phyloP scores from a whole-genome alignment of 2,888 invertebrate species.

The Aelia acuminata region DNA sequence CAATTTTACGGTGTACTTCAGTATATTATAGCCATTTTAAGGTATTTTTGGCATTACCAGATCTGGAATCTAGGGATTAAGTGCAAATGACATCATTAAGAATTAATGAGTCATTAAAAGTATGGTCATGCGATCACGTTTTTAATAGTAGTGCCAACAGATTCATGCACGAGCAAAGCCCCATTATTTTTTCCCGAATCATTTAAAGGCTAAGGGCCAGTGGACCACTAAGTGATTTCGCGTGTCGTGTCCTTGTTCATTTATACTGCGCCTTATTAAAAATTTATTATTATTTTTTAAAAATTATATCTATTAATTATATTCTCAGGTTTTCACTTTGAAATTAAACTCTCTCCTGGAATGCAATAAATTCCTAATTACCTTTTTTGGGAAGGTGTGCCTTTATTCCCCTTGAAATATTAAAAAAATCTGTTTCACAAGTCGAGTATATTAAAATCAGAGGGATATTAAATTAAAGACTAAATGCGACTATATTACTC shows the following conservation, averaged over 20 bases:
- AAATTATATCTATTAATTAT: background rate
- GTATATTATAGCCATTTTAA: too few species aligned
- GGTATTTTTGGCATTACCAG: too few species aligned
- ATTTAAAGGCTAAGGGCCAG: background rate
- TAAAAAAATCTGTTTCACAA: background rate
- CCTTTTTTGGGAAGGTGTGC: background rate
- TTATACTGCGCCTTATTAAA: background rate
- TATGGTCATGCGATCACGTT: background rate
- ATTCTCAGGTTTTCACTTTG: background rate
- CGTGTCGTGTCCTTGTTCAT: background rate
- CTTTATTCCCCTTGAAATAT: background rate
- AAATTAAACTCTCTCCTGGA: background rate
- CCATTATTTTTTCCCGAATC: background rate
- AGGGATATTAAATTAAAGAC: slow-evolving; percentile 17
- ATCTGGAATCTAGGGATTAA: too few species aligned
- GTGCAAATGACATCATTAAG: too few species aligned
- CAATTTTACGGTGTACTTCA: too few species aligned
- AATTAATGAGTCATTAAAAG: background rate
- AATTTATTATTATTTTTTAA: background rate
- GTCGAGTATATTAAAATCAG: slow-evolving; percentile 18
- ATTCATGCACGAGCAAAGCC: background rate
- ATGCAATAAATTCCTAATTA: background rate
- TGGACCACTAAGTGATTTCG: background rate
- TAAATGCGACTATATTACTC: slow-evolving; percentile 20
- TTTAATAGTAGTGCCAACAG: background rate